Evolutionary conservation across 64 coral and sea anemone species (phyloP).

Genomic region (Pocillopora verrucosa): DNA sequence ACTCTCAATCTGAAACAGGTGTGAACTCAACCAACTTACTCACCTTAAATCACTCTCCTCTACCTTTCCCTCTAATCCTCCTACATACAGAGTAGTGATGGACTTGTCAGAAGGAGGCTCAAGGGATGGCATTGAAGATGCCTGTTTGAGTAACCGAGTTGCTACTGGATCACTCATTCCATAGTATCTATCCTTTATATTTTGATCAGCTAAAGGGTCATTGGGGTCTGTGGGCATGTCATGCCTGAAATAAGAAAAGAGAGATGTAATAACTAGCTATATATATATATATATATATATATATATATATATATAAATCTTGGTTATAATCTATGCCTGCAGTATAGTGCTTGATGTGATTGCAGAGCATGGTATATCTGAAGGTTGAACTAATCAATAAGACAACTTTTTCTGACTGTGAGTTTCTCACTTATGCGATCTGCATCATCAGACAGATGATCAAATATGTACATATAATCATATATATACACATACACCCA

Average conservation of each 20-base stretch:
- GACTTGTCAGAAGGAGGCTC: slow-evolving; percentile 87
- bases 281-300: too few relatives aligned
- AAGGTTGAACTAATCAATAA: too few relatives aligned
- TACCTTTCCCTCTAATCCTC: slow-evolving; percentile 95
- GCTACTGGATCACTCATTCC: slow-evolving; percentile 96
- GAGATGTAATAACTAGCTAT: neutral
- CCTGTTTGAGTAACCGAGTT: slow-evolving; percentile 81
- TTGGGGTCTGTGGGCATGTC: slow-evolving; percentile 99
- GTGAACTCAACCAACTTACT: neutral
- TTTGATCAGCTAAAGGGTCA: slow-evolving; percentile 96
- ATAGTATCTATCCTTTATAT: slow-evolving; percentile 99
- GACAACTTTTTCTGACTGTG: too few relatives aligned
- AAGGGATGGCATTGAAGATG: slow-evolving; percentile 78
- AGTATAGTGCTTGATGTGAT: too few relatives aligned
- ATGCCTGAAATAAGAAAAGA: slow-evolving; percentile 48
- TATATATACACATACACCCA: too few relatives aligned
- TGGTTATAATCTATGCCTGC: too few relatives aligned
- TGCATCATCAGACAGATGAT: too few relatives aligned
- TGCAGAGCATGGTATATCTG: too few relatives aligned
- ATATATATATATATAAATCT: too few relatives aligned
- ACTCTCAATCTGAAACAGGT: neutral
- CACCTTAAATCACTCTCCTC: slow-evolving; percentile 95
- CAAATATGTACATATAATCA: too few relatives aligned
- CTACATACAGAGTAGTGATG: slow-evolving; percentile 96
- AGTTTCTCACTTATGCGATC: too few relatives aligned